These are phyloP conservation scores for Hartigia nigra DNA, from an alignment of 2,888 invertebrate species.

Conservation along the genomic window DNA sequence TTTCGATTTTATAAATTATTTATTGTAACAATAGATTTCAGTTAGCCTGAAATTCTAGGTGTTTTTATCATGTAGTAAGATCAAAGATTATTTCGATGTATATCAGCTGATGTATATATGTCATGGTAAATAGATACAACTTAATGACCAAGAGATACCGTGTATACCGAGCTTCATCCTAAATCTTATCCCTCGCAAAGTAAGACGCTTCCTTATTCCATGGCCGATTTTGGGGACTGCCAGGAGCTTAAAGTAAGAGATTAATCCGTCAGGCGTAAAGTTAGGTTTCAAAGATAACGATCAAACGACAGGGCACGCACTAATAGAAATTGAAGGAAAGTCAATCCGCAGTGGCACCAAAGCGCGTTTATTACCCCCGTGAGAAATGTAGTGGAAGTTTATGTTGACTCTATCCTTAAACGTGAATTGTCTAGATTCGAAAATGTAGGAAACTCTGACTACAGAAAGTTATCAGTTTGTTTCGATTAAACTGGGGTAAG, in stretches of 20 bases:
- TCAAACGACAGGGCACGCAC: conserved; percentile 1
- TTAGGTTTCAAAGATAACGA: conserved; percentile 16
- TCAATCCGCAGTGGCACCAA: not conserved
- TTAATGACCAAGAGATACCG: not conserved
- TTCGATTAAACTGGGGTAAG: not conserved
- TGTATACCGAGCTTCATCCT: not conserved
- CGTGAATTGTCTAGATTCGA: not conserved
- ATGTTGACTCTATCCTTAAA: not conserved
- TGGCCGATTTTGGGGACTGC: not conserved
- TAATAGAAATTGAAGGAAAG: conserved; percentile 14
- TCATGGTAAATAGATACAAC: too few species aligned
- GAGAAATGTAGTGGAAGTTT: not conserved
- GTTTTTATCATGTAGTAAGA: not conserved
- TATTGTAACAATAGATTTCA: not conserved
- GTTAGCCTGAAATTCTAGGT: not conserved
- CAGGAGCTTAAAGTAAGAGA: conserved; percentile 6
- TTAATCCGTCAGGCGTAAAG: conserved; percentile 19
- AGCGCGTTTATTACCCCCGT: not conserved
- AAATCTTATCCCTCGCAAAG: not conserved
- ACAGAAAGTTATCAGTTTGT: not conserved
- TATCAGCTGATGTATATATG: not conserved
- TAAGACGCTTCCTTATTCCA: not conserved
- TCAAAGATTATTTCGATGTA: not conserved
- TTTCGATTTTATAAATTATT: not conserved
- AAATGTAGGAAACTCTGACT: not conserved